These are phyloP conservation scores for Chydorus sphaericus DNA, from an alignment of 2,888 invertebrate genomes.

Conservation along the genomic window DNA sequence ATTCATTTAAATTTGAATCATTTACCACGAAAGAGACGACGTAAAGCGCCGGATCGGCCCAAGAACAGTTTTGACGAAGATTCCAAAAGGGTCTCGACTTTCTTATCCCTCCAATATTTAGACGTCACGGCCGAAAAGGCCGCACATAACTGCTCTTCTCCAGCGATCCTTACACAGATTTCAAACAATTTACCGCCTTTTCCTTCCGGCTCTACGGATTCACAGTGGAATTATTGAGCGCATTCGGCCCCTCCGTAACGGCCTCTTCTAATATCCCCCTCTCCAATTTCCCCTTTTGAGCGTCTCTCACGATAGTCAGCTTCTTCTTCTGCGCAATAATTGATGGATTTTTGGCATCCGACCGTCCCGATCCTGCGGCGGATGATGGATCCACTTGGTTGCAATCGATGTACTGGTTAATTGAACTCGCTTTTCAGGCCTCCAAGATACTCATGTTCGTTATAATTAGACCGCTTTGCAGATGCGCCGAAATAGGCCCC, in stretches of 20 bases:
- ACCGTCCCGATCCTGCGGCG: conserved; percentile 20
- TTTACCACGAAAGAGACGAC: conserved; percentile 26
- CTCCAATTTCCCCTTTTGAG: conserved; percentile 27
- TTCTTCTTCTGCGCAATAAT: conserved; percentile 32
- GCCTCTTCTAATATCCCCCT: conserved; percentile 10
- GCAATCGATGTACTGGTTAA: conserved; percentile 18
- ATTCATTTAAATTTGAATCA: too few species aligned
- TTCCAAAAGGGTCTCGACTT: conserved; percentile 40
- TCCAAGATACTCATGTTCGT: too few species aligned
- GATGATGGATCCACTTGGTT: conserved; percentile 18
- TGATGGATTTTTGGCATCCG: conserved; percentile 16
- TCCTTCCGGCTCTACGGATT: neutral
- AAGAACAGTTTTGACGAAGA: conserved; percentile 34
- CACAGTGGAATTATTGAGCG: neutral
- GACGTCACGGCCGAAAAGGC: conserved; percentile 47
- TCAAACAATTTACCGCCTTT: conserved; percentile 7
- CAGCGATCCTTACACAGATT: conserved; percentile 31
- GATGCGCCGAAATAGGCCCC: too few species aligned
- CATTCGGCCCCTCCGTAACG: neutral
- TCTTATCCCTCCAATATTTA: conserved; percentile 45
- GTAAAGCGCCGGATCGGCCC: conserved; percentile 18
- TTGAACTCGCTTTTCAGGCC: too few species aligned
- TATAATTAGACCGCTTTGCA: too few species aligned
- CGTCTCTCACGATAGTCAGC: conserved; percentile 39
- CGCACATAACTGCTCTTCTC: conserved; percentile 43